Evolutionary conservation across 2,113 vertebrate species (phyloP).

Genomic region (Catharus fuscescens): DNA sequence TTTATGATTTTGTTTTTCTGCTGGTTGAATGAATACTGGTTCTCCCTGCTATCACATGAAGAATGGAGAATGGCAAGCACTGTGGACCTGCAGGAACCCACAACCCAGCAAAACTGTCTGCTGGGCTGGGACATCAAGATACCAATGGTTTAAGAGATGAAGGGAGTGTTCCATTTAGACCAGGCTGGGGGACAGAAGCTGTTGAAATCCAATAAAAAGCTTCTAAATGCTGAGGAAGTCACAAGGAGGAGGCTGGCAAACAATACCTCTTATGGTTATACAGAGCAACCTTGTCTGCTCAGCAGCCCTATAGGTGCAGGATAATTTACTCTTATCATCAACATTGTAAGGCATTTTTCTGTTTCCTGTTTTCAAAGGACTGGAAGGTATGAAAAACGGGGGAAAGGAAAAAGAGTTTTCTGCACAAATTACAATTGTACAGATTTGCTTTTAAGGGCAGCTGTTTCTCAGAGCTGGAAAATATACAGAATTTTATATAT

Average conservation of each 20-base stretch:
- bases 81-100: not conserved
- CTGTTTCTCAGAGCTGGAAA: slow-evolving; percentile 13
- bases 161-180: not conserved
- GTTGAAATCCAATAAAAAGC: not conserved
- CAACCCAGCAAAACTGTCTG: not conserved
- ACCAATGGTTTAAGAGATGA: not conserved
- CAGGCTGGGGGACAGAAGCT: not conserved
- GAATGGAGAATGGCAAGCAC: not conserved
- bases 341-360: not conserved
- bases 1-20: not conserved
- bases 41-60: not conserved
- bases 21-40: not conserved
- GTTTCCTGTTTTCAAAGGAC: not conserved
- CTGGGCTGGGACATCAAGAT: not conserved
- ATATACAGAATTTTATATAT: slow-evolving; percentile 15
- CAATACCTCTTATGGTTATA: not conserved
- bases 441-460: not conserved
- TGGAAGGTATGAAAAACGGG: not conserved
- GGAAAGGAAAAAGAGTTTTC: not conserved
- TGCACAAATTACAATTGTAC: not conserved
- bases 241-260: not conserved
- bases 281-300: not conserved
- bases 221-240: not conserved
- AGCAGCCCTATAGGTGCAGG: not conserved
- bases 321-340: not conserved